Conservation (phyloP, 2,888 invertebrate species). For the Antheraea assamensis region DNA sequence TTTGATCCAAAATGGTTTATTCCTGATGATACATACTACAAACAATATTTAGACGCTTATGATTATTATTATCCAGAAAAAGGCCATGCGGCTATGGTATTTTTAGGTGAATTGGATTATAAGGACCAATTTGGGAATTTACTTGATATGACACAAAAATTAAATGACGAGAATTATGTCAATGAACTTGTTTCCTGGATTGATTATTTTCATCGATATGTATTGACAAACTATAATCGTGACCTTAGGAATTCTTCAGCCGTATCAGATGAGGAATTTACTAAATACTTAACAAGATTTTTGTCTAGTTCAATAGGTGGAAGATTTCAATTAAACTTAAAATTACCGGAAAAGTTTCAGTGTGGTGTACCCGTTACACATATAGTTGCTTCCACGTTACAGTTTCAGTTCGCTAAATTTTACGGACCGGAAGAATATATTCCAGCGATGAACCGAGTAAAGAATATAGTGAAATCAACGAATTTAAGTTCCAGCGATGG, state of each 20-base stretch:
- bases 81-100: conserved; percentile 84
- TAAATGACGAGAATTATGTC: conserved; percentile 79
- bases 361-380: conserved; percentile 84
- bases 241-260: conserved; percentile 75
- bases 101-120: conserved; percentile 86
- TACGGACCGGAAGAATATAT: conserved; percentile 85
- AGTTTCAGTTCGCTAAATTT: conserved; percentile 84
- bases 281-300: conserved; percentile 85
- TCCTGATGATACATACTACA: conserved; percentile 86
- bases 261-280: conserved; percentile 81
- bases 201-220: conserved; percentile 84
- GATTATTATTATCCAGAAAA: conserved; percentile 84
- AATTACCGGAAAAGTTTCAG: conserved; percentile 81
- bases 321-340: conserved; percentile 86
- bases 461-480: conserved; percentile 77
- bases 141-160: conserved; percentile 74
- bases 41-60: conserved; percentile 81
- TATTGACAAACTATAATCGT: conserved; percentile 78
- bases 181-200: conserved; percentile 85
- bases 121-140: conserved; percentile 83
- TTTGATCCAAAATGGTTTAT: conserved; percentile 92
- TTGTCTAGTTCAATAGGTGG: conserved; percentile 86
- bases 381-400: conserved; percentile 83
- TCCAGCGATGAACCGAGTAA: conserved; percentile 87
- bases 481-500: conserved; percentile 84